Evolutionary conservation across 1,140 invertebrate species (phyloP).

Genomic region (Diorhabda elongata): DNA sequence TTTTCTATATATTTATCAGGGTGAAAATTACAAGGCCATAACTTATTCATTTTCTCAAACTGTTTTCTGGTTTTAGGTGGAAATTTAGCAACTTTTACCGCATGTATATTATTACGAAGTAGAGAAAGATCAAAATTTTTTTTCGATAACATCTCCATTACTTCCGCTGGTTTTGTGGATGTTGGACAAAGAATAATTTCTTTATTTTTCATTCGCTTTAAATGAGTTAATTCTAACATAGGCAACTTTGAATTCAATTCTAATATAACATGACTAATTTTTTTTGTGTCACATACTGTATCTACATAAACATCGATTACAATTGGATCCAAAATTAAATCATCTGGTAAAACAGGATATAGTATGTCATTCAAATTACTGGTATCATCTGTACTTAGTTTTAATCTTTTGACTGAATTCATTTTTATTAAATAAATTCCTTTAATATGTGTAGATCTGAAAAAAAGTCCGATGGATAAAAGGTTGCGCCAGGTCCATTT

Average conservation of each 20-base stretch:
- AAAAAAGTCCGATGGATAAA: neutral
- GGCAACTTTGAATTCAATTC: constrained; percentile 54
- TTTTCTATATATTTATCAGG: constrained; percentile 68
- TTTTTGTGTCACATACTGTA: constrained; percentile 55
- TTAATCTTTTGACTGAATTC: constrained; percentile 27
- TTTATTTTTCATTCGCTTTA: constrained; percentile 68
- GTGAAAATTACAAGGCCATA: constrained; percentile 86
- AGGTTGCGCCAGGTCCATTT: neutral
- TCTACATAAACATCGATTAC: constrained; percentile 58
- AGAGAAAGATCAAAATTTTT: constrained; percentile 53
- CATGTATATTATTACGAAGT: constrained; percentile 53
- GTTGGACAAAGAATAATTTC: constrained; percentile 57
- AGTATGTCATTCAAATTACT: constrained; percentile 13
- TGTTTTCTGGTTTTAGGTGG: constrained; percentile 65
- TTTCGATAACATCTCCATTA: constrained; percentile 50
- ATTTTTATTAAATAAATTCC: constrained; percentile 10
- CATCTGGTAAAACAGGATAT: constrained; percentile 51
- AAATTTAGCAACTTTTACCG: constrained; percentile 56
- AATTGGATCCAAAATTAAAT: constrained; percentile 51
- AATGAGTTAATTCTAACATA: constrained; percentile 60
- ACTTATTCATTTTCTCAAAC: constrained; percentile 55
- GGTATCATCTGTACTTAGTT: constrained; percentile 22
- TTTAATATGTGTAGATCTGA: neutral
- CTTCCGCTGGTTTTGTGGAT: constrained; percentile 33
- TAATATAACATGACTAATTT: constrained; percentile 60